Percentiles rank a stretch among this genome's conserved stretches.
Conservation (phyloP, 2,113 vertebrate genomes). For the Engraulis encrasicolus region DNA sequence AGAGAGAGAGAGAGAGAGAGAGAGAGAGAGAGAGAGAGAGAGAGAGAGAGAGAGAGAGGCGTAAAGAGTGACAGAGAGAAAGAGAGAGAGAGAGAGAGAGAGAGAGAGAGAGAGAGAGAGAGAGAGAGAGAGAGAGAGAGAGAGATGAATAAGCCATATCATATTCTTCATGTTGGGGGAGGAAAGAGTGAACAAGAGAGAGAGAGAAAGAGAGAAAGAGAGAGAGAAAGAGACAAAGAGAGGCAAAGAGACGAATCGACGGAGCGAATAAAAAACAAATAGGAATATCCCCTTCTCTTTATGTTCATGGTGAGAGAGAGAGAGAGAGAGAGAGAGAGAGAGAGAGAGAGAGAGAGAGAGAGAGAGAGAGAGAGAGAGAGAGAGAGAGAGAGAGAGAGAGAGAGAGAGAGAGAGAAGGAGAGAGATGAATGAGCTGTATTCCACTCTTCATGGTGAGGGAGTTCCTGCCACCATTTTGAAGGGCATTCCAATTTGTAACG, state of each 20-base stretch:
- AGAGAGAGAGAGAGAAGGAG: not conserved
- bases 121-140: not conserved
- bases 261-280: too few species aligned
- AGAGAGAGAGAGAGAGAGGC: not conserved
- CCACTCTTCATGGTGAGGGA: not conserved
- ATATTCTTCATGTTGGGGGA: not conserved
- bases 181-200: not conserved
- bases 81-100: not conserved
- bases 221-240: not conserved
- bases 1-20: not conserved
- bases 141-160: not conserved
- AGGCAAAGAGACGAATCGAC: not conserved
- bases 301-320: too few species aligned
- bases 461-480: slow-evolving; percentile 15
- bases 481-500: slow-evolving; percentile 15
- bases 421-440: not conserved
- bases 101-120: not conserved
- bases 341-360: not conserved
- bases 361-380: not conserved
- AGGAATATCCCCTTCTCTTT: too few species aligned
- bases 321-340: too few species aligned
- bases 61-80: too few species aligned
- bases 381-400: not conserved
- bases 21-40: not conserved
- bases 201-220: not conserved